Evolutionary conservation across 1,140 invertebrate genomes (phyloP).

Genomic region (Drosophila kohkoa): DNA sequence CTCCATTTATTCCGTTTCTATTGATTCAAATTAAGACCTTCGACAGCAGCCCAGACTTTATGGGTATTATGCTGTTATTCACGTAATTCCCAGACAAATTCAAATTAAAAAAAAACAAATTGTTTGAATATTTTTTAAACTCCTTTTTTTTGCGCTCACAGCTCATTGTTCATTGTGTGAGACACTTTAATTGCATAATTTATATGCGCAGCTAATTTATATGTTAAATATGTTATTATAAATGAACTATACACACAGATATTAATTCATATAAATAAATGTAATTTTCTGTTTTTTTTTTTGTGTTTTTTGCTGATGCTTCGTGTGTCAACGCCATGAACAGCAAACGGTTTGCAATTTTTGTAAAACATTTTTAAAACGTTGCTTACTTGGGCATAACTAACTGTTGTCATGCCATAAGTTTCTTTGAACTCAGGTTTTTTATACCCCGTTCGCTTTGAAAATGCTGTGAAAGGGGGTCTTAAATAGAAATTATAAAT

Average conservation of each 20-base stretch:
- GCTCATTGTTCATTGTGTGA: conserved; percentile 13
- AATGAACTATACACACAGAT: conserved; percentile 28
- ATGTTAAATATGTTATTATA: conserved; percentile 63
- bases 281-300: conserved; percentile 3
- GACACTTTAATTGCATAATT: conserved; percentile 68
- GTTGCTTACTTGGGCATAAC: conserved; percentile 39
- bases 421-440: conserved; percentile 61
- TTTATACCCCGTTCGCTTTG: neutral
- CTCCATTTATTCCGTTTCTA: neutral
- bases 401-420: conserved; percentile 52
- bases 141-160: conserved; percentile 15
- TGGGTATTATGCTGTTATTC: neutral
- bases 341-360: conserved; percentile 24
- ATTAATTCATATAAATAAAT: conserved; percentile 17
- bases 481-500: too few relatives aligned
- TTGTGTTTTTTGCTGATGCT: conserved; percentile 11
- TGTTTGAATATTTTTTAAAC: conserved; percentile 2
- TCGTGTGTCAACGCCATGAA: conserved; percentile 53
- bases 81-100: neutral
- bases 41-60: neutral
- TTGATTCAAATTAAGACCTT: neutral
- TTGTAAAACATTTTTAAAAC: conserved; percentile 43
- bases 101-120: conserved; percentile 10
- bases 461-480: neutral
- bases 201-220: conserved; percentile 72